Base-by-base conservation (phyloP, 2,113 vertebrate species). In the Thomomys bottae region DNA sequence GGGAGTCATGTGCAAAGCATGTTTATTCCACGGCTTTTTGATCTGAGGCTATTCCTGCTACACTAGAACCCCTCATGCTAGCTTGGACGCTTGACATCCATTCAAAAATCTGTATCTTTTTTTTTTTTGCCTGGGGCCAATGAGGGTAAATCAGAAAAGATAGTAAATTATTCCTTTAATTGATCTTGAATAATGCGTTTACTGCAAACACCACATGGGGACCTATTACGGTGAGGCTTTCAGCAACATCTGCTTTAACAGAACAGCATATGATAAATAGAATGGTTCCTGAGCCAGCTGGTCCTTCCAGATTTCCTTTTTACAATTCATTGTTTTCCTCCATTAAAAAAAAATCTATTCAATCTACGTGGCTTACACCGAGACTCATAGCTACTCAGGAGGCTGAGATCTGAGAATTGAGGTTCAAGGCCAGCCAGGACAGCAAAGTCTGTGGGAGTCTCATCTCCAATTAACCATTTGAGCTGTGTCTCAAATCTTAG, bases 11-110 rank as follows among this genome's bases (percentile, higher is more conserved):
- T 5, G 6, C 45, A 66, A 30, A 84, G 34, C 24, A 17, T 0
- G 17, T 34, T 54, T 9, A 34, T 38, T 88, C 42, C 67, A 26
- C 73, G 68, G 3, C 32, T 49, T 11, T 10, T 32, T 3, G 12
- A 24, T 49, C 40, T 42, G 8, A 0, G 12, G 12, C 15, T 5
- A 0, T 8, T 2, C 3, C 49, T 0, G 7, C 70, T 40, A 0
- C 12, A 15, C 18, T 4, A 42, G n/a, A 77, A 87, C 72, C 64
- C 63, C 10, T 90, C 30, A 75, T 34, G 45, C n/a, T 23, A 6
- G 4, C n/a, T 20, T 73, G 24, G n/a, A 67, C 36, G 8, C 61
- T 54, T 49, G 78, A 8, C 11, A 61, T 61, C 11, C 66, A 36
- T 63, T 84, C 42, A 67, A 54, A 61, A 83, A 28, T 40, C 54